Evolutionary conservation across 2,888 invertebrate species (phyloP).

Genomic region (Himalopsyche japonica): DNA sequence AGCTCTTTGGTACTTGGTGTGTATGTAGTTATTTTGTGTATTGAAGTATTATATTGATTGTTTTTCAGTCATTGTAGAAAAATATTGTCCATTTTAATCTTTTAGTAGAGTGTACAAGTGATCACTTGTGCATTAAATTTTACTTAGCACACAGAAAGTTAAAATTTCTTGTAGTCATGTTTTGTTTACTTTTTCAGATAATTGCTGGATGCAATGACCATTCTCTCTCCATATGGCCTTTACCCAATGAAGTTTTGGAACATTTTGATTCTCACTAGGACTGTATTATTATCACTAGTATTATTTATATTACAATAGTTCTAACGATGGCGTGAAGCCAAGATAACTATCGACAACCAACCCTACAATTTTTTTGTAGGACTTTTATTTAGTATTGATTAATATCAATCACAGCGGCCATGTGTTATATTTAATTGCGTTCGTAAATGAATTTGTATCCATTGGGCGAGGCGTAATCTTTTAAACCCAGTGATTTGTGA

Average conservation of each 20-base stretch:
- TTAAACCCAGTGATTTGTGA: too few relatives aligned
- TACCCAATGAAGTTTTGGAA: constrained; percentile 52
- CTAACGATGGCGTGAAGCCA: too few relatives aligned
- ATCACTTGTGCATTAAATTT: neutral
- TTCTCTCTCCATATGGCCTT: constrained; percentile 66
- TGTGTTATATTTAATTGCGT: neutral
- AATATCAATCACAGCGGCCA: neutral
- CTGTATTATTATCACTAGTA: neutral
- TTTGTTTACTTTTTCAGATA: constrained; percentile 58
- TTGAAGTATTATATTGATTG: too few relatives aligned
- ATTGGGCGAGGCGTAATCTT: neutral
- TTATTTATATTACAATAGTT: too few relatives aligned
- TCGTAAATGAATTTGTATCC: neutral
- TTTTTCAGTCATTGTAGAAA: too few relatives aligned
- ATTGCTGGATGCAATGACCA: constrained; percentile 72
- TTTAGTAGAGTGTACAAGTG: too few relatives aligned
- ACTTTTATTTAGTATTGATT: neutral
- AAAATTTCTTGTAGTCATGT: neutral
- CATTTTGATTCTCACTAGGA: constrained; percentile 23
- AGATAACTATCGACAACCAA: too few relatives aligned
- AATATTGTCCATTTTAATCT: too few relatives aligned
- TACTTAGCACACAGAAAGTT: too few relatives aligned
- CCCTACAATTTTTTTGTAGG: too few relatives aligned
- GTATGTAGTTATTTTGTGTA: too few relatives aligned
- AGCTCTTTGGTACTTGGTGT: too few relatives aligned